These are phyloP conservation scores for Notechis scutatus DNA, from an alignment of 2,113 vertebrate genomes.

Conservation along the genomic window DNA sequence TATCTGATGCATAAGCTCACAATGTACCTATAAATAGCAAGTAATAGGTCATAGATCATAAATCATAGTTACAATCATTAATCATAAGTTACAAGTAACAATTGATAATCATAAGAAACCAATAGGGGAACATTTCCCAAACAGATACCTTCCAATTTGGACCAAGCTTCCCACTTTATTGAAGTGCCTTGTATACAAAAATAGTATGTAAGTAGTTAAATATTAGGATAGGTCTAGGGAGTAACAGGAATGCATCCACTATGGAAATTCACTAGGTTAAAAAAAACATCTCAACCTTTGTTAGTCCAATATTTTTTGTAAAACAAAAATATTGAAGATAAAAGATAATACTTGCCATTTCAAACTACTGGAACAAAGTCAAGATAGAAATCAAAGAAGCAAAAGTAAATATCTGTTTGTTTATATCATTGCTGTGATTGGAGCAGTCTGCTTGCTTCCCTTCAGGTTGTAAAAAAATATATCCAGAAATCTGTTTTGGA, in stretches of 20 bases:
- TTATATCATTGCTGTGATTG: neutral
- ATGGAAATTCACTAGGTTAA: neutral
- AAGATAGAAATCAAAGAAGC: neutral
- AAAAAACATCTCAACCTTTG: neutral
- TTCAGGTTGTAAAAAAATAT: fast-evolving
- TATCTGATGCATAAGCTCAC: neutral
- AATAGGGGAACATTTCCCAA: neutral
- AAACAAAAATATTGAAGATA: neutral
- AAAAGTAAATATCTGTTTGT: slow-evolving; percentile 47
- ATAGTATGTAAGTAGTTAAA: neutral
- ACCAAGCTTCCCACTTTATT: neutral
- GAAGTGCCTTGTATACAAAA: neutral
- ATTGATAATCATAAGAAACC: neutral
- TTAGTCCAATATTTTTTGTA: too few relatives aligned
- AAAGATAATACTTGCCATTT: neutral
- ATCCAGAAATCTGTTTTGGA: neutral
- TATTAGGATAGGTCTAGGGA: neutral
- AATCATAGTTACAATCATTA: neutral
- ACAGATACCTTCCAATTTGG: neutral
- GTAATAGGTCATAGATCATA: neutral
- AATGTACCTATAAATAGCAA: neutral
- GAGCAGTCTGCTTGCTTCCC: slow-evolving; percentile 28
- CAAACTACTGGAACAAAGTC: neutral
- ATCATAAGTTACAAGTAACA: neutral
- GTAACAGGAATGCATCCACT: neutral